Conservation (phyloP, 1,140 invertebrate species). For the Ganaspis sp. region DNA sequence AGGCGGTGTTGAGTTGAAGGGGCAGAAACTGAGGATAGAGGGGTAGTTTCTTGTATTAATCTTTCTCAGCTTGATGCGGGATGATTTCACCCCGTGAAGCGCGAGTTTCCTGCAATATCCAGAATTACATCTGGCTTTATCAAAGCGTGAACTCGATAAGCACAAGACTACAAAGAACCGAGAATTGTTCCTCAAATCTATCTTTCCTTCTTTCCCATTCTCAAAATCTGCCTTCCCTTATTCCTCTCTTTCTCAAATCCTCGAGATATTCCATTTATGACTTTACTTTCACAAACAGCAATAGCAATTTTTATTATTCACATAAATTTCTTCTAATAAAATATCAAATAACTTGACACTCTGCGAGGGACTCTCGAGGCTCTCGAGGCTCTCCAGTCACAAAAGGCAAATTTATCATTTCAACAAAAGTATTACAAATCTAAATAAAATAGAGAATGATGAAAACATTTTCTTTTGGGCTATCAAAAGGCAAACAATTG, state of each 20-base stretch:
- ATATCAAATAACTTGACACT: not conserved
- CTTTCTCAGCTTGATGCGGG: slow-evolving; percentile 23
- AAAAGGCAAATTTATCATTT: no score
- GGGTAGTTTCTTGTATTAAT: slow-evolving; percentile 30
- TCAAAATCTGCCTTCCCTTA: no score
- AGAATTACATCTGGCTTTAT: slow-evolving; percentile 31
- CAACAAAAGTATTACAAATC: no score
- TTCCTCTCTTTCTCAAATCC: not conserved
- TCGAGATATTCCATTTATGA: not conserved
- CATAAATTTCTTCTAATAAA: not conserved
- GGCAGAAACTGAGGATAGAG: slow-evolving; percentile 9
- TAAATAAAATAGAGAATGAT: no score
- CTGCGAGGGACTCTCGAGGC: not conserved
- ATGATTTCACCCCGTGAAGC: slow-evolving; percentile 8
- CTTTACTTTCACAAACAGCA: not conserved
- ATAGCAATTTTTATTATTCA: not conserved
- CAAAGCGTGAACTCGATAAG: slow-evolving; percentile 27
- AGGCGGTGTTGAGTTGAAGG: slow-evolving; percentile 7
- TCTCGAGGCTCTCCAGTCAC: no score
- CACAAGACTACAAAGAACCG: slow-evolving; percentile 18
- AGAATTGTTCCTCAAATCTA: slow-evolving; percentile 5
- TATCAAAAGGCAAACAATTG: no score
- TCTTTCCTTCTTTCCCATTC: not conserved
- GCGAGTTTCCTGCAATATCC: slow-evolving; percentile 18
- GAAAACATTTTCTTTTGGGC: no score